Base-by-base conservation (phyloP, 2,113 vertebrate genomes). In the Miniopterus natalensis region DNA sequence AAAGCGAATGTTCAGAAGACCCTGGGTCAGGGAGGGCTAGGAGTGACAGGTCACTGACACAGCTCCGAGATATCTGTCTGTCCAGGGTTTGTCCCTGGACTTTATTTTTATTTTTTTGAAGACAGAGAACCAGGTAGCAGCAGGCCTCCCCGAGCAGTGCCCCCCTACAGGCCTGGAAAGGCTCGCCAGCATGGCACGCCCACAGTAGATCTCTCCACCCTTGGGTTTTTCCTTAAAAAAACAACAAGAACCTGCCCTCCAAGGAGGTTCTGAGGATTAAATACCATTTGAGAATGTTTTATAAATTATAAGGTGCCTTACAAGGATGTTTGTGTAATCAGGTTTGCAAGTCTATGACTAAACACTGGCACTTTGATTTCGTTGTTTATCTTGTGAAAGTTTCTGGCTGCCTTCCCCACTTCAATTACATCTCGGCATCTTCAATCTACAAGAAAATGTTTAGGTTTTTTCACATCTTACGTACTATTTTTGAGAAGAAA, bases 201-300 rank as follows among this genome's bases (percentile, higher is more conserved):
- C 0, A 0, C 0, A 0, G 23, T 63, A 36, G 8, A 4, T 23
- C 27, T 42, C 70, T 59, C 65, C 2, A 25, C 2, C 49, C 77
- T 77, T 6, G 2, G 77, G 10, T 5, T 65, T 49, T 23, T 25
- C 49, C 51, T 70, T 25, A 59, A 45, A 63, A 78, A 78, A 36
- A 6, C 2, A 66, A 42, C 15, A 57, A 55, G 53, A 86, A 78
- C 40, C 20, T 8, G 2, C 5, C 31, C 73, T 15, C 12, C 17
- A 4, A 11, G 42, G 59, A 78, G 71, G n/a, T 18, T 29, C 36
- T 45, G 9, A 20, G 42, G 51, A 25, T 20, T 17, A 17, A 55
- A 21, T 0, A 15, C 21, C 68, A 77, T 2, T 75, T 70, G 2
- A 23, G 53, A 31, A 20, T 0, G 14, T 49, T 59, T 74, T 21